Percentiles rank a stretch among this genome's conserved stretches.
Evolutionary conservation across 1,140 invertebrate genomes (phyloP).

Genomic region (Drosophila lowei): DNA sequence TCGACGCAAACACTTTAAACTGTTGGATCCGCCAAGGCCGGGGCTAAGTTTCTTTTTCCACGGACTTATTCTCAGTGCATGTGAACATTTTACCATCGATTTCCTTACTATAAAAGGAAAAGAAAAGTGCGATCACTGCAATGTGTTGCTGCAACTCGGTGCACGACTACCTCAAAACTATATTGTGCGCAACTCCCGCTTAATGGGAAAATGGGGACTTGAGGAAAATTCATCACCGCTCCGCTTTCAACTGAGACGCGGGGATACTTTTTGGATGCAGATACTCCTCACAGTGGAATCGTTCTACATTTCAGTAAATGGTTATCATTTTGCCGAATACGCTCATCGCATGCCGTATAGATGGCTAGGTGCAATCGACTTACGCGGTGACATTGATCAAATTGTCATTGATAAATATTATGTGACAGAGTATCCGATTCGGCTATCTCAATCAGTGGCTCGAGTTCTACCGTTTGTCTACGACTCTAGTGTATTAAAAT

Average conservation of each 20-base stretch:
- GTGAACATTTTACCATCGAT: slow-evolving; percentile 61
- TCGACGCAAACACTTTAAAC: slow-evolving; percentile 25
- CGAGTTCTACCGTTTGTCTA: slow-evolving; percentile 2
- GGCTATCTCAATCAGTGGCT: slow-evolving; percentile 23
- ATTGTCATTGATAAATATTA: slow-evolving; percentile 44
- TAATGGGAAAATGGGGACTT: slow-evolving; percentile 85
- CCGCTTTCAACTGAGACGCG: slow-evolving; percentile 72
- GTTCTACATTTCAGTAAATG: slow-evolving; percentile 87
- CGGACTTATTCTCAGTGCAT: slow-evolving; percentile 46
- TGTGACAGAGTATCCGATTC: slow-evolving; percentile 61
- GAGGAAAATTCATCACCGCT: slow-evolving; percentile 85
- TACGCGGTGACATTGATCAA: slow-evolving; percentile 54
- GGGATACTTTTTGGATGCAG: slow-evolving; percentile 81
- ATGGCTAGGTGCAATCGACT: slow-evolving; percentile 79
- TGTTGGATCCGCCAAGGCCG: slow-evolving; percentile 35
- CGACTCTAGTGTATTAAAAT: neutral
- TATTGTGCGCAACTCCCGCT: slow-evolving; percentile 88
- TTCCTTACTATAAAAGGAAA: slow-evolving; percentile 24
- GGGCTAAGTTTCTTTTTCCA: slow-evolving; percentile 62
- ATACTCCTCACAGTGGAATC: slow-evolving; percentile 79
- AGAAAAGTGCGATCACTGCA: slow-evolving; percentile 51
- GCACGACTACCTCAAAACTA: slow-evolving; percentile 87
- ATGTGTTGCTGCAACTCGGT: slow-evolving; percentile 91
- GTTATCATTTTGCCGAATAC: slow-evolving; percentile 87
- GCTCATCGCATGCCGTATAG: slow-evolving; percentile 85